Evolutionary conservation across 2,888 invertebrate genomes (phyloP), one percentile per base, ranked within the genome.

Genomic region (Muschampia plurimacula): DNA sequence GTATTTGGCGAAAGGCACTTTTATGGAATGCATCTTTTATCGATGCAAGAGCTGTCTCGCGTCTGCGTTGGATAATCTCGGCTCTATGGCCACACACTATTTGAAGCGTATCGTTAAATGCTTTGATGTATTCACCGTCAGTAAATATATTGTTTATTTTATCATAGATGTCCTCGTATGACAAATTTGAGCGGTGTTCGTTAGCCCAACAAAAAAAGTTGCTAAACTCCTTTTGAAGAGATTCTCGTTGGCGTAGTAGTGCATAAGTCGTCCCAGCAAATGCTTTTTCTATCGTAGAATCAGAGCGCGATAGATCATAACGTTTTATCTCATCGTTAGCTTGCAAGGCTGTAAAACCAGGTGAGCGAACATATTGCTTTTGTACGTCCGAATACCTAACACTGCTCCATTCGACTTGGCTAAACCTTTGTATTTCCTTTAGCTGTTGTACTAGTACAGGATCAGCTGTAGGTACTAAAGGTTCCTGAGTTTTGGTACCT

Each of bases 71-170:
- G 22, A 67, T 67, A 22, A 57, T 57, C 41, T 55, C 67, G 10
- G 67, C 67, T 57, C 55, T 67, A 69, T 67, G 63, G 63, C 63
- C 63, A 63, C 63, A 63, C 2, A 63, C 44, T 44, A 63, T 44
- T 22, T 63, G 63, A 22, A 63, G 44, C 1, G 44, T 64, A 46
- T 64, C 64, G 13, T 64, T 64, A 13, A 28, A 64, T 1, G 28
- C 46, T 28, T 64, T 64, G 13, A 64, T 15, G 13, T 64, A 64
- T 13, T 64, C 46, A 28, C 64, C 46, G 64, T 49, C n/a, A n/a
- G 49, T 49, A 49, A 49, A 49, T 15, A 52, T 52, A 15, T 52
- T 8, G 8, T 52, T 49, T 13, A 49, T 49, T n/a, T 49, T 49
- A 6, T 49, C 49, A 49, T 13, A 49, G 13, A 49, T 49, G n/a